Evolutionary conservation across 2,888 invertebrate species (phyloP).

Genomic region (Achlya flavicornis): DNA sequence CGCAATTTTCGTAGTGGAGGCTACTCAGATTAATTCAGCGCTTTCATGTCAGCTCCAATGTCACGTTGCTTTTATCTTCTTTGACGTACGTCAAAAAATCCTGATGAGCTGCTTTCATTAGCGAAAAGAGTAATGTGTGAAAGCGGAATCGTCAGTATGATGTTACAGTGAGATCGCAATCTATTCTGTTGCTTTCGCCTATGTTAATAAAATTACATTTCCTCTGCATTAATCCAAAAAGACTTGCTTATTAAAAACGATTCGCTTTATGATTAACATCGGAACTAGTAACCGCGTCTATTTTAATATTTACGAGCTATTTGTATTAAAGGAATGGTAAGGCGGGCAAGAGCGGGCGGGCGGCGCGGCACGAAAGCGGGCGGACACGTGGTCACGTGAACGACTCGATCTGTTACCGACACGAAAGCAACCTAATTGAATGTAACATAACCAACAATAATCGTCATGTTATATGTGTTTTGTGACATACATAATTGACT

Average conservation of each 20-base stretch:
- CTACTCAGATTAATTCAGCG: slow-evolving; percentile 1
- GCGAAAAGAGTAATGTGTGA: slow-evolving; percentile 10
- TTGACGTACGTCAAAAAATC: slow-evolving; percentile 9
- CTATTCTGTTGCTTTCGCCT: background rate
- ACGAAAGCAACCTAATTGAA: slow-evolving; percentile 57
- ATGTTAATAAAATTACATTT: slow-evolving; percentile 13
- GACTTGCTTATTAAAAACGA: slow-evolving; percentile 28
- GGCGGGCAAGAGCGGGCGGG: slow-evolving; percentile 18
- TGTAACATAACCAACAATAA: slow-evolving; percentile 44
- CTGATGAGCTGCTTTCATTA: slow-evolving; percentile 15
- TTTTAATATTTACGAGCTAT: slow-evolving; percentile 59
- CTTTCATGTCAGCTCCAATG: slow-evolving; percentile 11
- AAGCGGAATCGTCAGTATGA: background rate
- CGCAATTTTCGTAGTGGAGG: background rate
- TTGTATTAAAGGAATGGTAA: slow-evolving; percentile 56
- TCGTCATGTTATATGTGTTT: slow-evolving; percentile 42
- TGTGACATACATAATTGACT: slow-evolving; percentile 55
- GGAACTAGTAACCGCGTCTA: slow-evolving; percentile 42
- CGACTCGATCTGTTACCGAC: slow-evolving; percentile 44
- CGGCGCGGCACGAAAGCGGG: slow-evolving; percentile 3
- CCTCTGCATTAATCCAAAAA: slow-evolving; percentile 12
- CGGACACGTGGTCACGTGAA: slow-evolving; percentile 42
- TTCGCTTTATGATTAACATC: slow-evolving; percentile 49
- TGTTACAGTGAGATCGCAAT: slow-evolving; percentile 6
- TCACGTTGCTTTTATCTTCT: slow-evolving; percentile 7